Evolutionary conservation across 2,113 vertebrate species (phyloP).

Genomic region (Ginglymostoma cirratum): DNA sequence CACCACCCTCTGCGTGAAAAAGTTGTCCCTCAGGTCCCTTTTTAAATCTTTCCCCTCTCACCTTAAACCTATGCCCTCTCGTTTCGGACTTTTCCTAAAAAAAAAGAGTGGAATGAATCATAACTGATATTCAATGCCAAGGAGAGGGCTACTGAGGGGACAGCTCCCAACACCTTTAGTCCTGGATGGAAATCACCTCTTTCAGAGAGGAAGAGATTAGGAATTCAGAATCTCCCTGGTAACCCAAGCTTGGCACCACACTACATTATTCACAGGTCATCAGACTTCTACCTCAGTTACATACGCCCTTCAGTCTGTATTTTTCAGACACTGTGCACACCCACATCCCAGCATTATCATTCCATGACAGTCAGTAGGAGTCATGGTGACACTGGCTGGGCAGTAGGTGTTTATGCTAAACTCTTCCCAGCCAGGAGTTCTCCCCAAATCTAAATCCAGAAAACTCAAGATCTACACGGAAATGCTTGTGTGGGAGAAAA

Average conservation of each 20-base stretch:
- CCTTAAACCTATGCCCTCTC: too few relatives aligned
- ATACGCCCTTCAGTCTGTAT: not conserved
- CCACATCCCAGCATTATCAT: not conserved
- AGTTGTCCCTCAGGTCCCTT: too few relatives aligned
- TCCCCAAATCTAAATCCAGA: not conserved
- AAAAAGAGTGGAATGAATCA: too few relatives aligned
- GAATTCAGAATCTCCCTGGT: not conserved
- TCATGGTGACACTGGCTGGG: not conserved
- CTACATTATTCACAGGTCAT: too few relatives aligned
- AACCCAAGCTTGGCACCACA: not conserved
- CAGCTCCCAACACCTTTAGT: not conserved
- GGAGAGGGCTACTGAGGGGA: not conserved
- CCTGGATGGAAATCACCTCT: not conserved
- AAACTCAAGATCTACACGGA: not conserved
- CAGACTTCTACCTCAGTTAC: too few relatives aligned
- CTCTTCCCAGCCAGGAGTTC: not conserved
- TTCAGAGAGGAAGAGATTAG: too few relatives aligned
- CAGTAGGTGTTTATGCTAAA: not conserved
- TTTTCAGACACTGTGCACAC: not conserved
- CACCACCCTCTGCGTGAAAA: too few relatives aligned
- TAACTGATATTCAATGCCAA: not conserved
- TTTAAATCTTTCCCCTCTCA: too few relatives aligned
- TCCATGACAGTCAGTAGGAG: not conserved
- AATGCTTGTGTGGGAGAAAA: not conserved
- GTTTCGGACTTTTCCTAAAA: too few relatives aligned